These are phyloP conservation scores for Ylistrum balloti DNA, from an alignment of 1,140 invertebrate genomes.

Conservation along the genomic window DNA sequence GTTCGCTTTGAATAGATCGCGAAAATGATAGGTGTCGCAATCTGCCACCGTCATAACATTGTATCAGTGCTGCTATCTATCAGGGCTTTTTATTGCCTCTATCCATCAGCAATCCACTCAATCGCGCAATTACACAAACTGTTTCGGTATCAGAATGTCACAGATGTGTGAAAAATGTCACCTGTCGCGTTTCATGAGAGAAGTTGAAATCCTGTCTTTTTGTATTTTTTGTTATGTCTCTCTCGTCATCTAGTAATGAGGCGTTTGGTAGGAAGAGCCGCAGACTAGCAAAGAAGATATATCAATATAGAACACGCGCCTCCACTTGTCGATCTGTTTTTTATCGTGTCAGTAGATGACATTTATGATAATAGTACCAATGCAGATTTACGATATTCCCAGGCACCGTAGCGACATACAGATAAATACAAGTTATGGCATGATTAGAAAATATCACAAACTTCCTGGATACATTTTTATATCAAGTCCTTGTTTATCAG, in stretches of 20 bases:
- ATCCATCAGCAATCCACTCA: background rate
- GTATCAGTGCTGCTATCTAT: background rate
- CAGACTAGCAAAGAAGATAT: background rate
- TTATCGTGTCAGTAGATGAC: background rate
- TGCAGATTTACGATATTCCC: background rate
- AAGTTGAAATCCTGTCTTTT: conserved; percentile 16
- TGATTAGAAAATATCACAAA: no score
- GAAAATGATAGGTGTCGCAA: background rate
- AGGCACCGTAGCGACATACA: background rate
- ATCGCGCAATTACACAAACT: background rate
- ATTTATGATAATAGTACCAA: background rate
- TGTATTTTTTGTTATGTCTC: background rate
- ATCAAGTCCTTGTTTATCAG: no score
- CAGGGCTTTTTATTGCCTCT: background rate
- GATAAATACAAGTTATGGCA: background rate
- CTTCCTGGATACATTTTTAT: no score
- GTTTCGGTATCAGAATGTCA: background rate
- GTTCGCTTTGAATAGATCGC: background rate
- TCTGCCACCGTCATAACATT: background rate
- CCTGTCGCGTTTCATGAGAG: background rate
- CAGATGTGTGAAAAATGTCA: background rate
- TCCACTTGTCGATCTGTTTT: background rate
- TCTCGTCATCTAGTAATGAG: background rate
- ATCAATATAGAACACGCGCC: background rate
- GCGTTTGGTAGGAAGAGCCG: background rate